Evolutionary conservation across 2,888 invertebrate genomes (phyloP).

Genomic region (Elmis aenea): DNA sequence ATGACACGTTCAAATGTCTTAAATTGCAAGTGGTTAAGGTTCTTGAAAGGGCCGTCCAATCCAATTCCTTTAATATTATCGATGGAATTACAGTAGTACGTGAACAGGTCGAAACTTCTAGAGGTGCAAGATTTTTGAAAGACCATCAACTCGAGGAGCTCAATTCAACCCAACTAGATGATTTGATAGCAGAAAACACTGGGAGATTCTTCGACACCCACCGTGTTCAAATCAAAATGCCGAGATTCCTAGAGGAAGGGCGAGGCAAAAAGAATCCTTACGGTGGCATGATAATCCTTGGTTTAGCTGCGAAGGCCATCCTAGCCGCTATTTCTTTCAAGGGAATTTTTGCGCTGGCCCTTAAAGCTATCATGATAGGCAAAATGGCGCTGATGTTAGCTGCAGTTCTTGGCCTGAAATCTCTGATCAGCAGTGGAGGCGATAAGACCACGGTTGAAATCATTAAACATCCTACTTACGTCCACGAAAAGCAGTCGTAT

Average conservation of each 20-base stretch:
- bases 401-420: constrained; percentile 75
- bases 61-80: constrained; percentile 56
- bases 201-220: constrained; percentile 58
- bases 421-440: constrained; percentile 61
- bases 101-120: constrained; percentile 17
- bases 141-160: constrained; percentile 55
- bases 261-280: constrained; percentile 60
- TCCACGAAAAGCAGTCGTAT: constrained; percentile 6
- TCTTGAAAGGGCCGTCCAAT: constrained; percentile 59
- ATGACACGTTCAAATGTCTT: constrained; percentile 64
- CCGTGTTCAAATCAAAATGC: constrained; percentile 43
- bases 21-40: constrained; percentile 66
- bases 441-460: constrained; percentile 80
- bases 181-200: constrained; percentile 53
- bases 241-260: constrained; percentile 48
- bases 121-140: constrained; percentile 18
- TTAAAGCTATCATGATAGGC: constrained; percentile 75
- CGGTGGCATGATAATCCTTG: constrained; percentile 62
- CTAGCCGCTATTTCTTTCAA: constrained; percentile 71
- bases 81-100: constrained; percentile 55
- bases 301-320: constrained; percentile 65
- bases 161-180: constrained; percentile 57
- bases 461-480: constrained; percentile 79
- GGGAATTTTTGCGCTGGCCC: constrained; percentile 69
- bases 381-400: constrained; percentile 78